These are phyloP conservation scores for Panzeria rudis DNA, from an alignment of 2,888 invertebrate species.

Conservation along the genomic window DNA sequence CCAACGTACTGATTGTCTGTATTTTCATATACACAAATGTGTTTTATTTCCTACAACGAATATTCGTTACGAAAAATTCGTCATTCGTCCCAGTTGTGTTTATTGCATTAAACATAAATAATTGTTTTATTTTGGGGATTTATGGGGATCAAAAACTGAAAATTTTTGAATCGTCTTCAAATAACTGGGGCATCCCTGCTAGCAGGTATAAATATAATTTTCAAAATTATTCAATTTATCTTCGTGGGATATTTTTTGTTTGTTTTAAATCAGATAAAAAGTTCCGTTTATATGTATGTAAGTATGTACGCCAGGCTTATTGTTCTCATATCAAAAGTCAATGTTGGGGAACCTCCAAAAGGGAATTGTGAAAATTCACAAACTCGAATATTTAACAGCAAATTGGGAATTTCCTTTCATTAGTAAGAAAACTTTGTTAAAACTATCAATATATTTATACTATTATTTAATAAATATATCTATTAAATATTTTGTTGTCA, in stretches of 20 bases:
- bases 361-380: constrained; percentile 6
- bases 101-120: too few relatives aligned
- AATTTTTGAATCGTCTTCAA: too few relatives aligned
- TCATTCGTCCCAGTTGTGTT: too few relatives aligned
- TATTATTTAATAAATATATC: too few relatives aligned
- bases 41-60: too few relatives aligned
- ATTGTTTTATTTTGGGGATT: too few relatives aligned
- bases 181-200: too few relatives aligned
- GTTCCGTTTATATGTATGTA: not conserved
- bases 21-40: too few relatives aligned
- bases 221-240: constrained; percentile 29
- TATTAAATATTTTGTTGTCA: too few relatives aligned
- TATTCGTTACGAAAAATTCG: too few relatives aligned
- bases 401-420: constrained; percentile 59
- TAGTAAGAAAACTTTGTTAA: not conserved
- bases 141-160: too few relatives aligned
- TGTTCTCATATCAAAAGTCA: constrained; percentile 40
- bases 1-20: too few relatives aligned
- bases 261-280: constrained; percentile 18
- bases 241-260: constrained; percentile 47
- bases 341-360: constrained; percentile 5
- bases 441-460: constrained; percentile 1
- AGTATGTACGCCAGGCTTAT: constrained; percentile 8
- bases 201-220: not conserved
- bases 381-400: constrained; percentile 9